phyloP scores from a whole-genome alignment of 2,888 invertebrate species.

The Parelbella ahira region DNA sequence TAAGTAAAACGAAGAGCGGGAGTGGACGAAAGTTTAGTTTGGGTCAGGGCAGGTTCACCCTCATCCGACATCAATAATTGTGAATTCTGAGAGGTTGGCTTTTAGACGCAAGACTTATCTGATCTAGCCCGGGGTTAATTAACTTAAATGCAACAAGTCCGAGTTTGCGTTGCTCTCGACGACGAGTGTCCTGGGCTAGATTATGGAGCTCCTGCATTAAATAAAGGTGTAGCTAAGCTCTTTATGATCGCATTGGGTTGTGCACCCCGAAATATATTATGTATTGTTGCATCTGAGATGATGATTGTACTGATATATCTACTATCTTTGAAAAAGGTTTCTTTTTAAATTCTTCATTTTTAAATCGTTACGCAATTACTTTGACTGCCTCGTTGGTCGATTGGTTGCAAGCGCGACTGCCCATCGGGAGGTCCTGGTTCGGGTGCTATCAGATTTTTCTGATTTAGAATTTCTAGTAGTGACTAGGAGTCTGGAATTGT shows the following conservation, averaged over 20 bases:
- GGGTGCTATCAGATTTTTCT: too few species aligned
- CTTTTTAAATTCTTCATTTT: too few species aligned
- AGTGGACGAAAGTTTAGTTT: conserved; percentile 16
- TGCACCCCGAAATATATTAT: too few species aligned
- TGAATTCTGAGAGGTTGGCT: conserved; percentile 46
- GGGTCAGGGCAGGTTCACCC: conserved; percentile 11
- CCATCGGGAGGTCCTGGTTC: too few species aligned
- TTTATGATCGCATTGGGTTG: conserved; percentile 12
- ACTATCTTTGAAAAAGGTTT: too few species aligned
- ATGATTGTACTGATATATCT: too few species aligned
- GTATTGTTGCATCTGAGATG: too few species aligned
- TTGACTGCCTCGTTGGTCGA: too few species aligned
- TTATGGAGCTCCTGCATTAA: conserved; percentile 70
- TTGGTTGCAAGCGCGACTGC: too few species aligned
- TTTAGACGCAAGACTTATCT: conserved; percentile 60
- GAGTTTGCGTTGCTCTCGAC: conserved; percentile 72
- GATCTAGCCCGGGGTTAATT: conserved; percentile 72
- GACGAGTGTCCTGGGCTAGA: conserved; percentile 69
- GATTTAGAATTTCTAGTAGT: too few species aligned
- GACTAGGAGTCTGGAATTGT: too few species aligned
- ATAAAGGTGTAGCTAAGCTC: conserved; percentile 48
- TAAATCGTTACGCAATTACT: too few species aligned
- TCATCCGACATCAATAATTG: conserved; percentile 35
- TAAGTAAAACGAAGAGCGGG: conserved; percentile 16
- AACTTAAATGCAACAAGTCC: conserved; percentile 79